A percentile compares a stretch with the other conserved stretches of the same genome.
Evolutionary conservation across 2,888 invertebrate species (phyloP).

Genomic region (Merodon equestris): DNA sequence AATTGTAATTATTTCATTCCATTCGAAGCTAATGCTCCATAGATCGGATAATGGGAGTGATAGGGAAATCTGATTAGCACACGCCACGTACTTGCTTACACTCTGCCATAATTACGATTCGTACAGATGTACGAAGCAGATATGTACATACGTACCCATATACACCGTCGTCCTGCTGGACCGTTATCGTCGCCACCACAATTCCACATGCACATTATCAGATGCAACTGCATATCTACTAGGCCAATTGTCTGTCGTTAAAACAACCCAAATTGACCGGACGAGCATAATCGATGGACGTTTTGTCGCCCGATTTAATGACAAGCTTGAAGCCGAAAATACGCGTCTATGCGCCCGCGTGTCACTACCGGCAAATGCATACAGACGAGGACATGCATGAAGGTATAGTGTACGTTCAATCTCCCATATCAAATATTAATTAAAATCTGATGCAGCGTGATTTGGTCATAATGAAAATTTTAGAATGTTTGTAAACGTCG

Average conservation of each 20-base stretch:
- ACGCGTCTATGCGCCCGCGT: no score
- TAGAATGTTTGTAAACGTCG: constrained; percentile 65
- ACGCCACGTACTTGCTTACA: constrained; percentile 23
- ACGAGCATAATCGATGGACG: constrained; percentile 3
- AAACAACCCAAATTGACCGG: constrained; percentile 25
- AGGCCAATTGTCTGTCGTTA: constrained; percentile 34
- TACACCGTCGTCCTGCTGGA: no score
- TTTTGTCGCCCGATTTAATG: constrained; percentile 8
- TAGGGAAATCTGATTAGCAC: constrained; percentile 60
- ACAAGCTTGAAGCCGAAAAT: no score
- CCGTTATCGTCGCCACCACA: no score
- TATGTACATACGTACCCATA: no score
- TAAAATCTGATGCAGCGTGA: constrained; percentile 65
- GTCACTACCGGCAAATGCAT: no score
- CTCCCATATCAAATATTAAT: constrained; percentile 67
- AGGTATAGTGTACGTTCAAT: constrained; percentile 37
- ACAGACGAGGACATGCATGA: no score
- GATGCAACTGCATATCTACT: constrained; percentile 3
- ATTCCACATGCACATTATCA: neutral
- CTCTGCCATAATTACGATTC: no score
- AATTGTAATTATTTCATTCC: constrained; percentile 63
- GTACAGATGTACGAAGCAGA: no score
- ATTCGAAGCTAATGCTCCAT: constrained; percentile 34
- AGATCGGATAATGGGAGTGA: constrained; percentile 52
- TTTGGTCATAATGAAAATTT: constrained; percentile 67